These are phyloP conservation scores for Helleia helle DNA, from an alignment of 2,888 invertebrate genomes.

Conservation along the genomic window DNA sequence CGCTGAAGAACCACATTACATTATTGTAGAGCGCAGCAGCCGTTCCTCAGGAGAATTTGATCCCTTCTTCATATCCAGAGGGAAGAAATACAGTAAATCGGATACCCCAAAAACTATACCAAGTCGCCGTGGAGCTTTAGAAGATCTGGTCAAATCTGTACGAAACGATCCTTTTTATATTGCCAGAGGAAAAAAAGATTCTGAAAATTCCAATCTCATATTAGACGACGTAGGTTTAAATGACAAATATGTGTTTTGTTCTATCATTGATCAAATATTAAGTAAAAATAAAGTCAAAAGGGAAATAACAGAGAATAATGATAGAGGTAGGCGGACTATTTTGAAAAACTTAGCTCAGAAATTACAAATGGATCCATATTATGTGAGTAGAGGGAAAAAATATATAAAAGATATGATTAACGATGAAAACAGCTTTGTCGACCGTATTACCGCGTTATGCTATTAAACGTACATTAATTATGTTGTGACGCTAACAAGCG, in stretches of 20 bases:
- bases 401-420: conserved; percentile 20
- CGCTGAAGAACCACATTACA: conserved; percentile 71
- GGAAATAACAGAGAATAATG: conserved; percentile 39
- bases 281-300: conserved; percentile 37
- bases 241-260: conserved; percentile 50
- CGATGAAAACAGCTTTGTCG: no score
- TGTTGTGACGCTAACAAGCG: neutral
- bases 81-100: conserved; percentile 42
- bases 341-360: conserved; percentile 57
- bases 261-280: conserved; percentile 40
- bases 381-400: conserved; percentile 60
- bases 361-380: conserved; percentile 59
- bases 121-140: conserved; percentile 52
- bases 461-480: no score
- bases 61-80: conserved; percentile 54
- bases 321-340: conserved; percentile 50
- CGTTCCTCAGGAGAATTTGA: conserved; percentile 56
- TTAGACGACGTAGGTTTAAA: conserved; percentile 33
- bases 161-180: conserved; percentile 68
- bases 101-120: conserved; percentile 37
- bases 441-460: no score
- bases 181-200: conserved; percentile 63
- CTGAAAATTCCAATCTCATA: conserved; percentile 27
- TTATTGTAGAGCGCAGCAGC: conserved; percentile 60
- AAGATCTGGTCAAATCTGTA: conserved; percentile 60